Evolutionary conservation across 2,113 vertebrate species (phyloP).

Genomic region (Proterorhinus semilunaris): DNA sequence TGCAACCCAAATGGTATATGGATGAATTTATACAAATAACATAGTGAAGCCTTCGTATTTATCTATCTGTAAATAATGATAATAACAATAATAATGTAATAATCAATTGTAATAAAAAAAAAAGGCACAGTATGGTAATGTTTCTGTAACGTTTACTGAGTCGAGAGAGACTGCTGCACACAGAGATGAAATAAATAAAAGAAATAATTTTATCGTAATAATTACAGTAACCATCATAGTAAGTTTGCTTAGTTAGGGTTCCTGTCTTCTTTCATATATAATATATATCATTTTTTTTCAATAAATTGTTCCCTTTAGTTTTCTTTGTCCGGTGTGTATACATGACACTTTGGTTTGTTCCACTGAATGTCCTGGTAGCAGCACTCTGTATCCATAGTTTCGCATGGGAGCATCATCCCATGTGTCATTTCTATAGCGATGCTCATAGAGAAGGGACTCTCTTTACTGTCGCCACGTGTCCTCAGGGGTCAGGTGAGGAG

Average conservation of each 20-base stretch:
- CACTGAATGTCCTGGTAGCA: constrained; percentile 78
- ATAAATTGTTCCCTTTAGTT: constrained; percentile 80
- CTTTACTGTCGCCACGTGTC: constrained; percentile 38
- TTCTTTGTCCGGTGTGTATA: constrained; percentile 67
- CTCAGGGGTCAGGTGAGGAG: constrained; percentile 25
- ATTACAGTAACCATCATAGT: constrained; percentile 81
- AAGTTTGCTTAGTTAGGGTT: constrained; percentile 78
- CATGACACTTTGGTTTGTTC: constrained; percentile 77
- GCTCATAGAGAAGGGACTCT: constrained; percentile 68
- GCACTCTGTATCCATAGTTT: constrained; percentile 77
- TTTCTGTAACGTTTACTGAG: constrained; percentile 80
- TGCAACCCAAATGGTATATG: too few relatives aligned
- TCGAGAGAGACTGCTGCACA: constrained; percentile 78
- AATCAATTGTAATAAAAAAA: background rate
- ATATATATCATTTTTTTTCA: constrained; percentile 70
- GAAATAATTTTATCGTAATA: constrained; percentile 82
- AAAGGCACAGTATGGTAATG: constrained; percentile 56
- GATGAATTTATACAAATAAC: background rate
- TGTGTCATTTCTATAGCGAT: constrained; percentile 74
- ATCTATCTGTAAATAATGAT: background rate
- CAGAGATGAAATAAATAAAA: constrained; percentile 83
- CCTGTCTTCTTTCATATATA: constrained; percentile 78
- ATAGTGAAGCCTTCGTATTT: background rate
- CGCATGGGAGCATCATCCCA: constrained; percentile 72
- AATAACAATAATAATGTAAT: constrained; percentile 7